Evolutionary conservation across 2,888 invertebrate genomes (phyloP).

Genomic region (Bruchidius siliquastri): DNA sequence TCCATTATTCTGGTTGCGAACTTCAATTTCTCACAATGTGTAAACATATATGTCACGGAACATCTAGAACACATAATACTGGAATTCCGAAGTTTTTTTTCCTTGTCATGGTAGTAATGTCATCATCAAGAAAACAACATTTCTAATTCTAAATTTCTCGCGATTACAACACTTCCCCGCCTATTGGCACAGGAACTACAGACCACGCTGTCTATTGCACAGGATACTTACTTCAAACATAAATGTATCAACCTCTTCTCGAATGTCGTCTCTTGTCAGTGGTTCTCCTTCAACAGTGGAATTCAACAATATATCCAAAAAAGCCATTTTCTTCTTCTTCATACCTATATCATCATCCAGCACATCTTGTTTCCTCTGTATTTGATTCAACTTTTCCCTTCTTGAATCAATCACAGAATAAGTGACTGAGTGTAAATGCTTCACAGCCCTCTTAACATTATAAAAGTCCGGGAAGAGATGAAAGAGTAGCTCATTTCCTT

Average conservation of each 20-base stretch:
- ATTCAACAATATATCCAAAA: slow-evolving; percentile 61
- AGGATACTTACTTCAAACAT: slow-evolving; percentile 58
- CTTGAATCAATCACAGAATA: slow-evolving; percentile 6
- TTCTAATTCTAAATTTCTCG: too few species aligned
- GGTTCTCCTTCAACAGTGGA: slow-evolving; percentile 45
- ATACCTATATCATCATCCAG: slow-evolving; percentile 11
- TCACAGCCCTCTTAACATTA: slow-evolving; percentile 42
- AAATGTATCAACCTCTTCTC: slow-evolving; percentile 70
- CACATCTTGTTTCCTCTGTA: neutral
- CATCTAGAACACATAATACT: too few species aligned
- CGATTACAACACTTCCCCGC: too few species aligned
- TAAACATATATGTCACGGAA: too few species aligned
- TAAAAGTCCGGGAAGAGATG: slow-evolving; percentile 56
- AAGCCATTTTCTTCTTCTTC: slow-evolving; percentile 61
- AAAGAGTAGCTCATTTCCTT: slow-evolving; percentile 43
- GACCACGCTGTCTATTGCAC: neutral
- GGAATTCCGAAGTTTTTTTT: too few species aligned
- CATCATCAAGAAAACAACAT: too few species aligned
- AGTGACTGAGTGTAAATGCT: slow-evolving; percentile 3
- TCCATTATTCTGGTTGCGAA: too few species aligned
- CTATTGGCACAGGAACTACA: too few species aligned
- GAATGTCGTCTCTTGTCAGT: slow-evolving; percentile 56
- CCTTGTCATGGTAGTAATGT: too few species aligned
- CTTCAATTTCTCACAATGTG: too few species aligned
- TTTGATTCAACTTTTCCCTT: neutral